Evolutionary conservation across 2,797 vertebrate genomes (phyloP), one percentile per base, ranked within the genome.

Genomic region (Lutjanus argentimaculatus): DNA sequence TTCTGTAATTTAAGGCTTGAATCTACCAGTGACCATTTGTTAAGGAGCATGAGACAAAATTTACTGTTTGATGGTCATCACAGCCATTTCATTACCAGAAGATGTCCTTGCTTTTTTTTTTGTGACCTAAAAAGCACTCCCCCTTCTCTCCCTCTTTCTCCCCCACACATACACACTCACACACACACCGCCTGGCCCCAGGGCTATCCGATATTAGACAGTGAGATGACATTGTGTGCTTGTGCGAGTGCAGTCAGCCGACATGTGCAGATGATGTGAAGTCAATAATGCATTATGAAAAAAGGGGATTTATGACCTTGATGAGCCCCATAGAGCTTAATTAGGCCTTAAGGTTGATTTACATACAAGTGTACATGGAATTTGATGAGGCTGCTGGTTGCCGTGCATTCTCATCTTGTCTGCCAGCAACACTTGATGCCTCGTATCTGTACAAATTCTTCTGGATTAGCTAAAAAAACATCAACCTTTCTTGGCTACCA

Each of bases 281-380:
- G 93, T 95, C 93, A 95, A 94, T 96, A 95, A 91, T 94, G 86
- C 89, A 91, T 93, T 88, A 95, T 96, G 83, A 93, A 93, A 96
- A 95, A 89, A 91, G 79, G 90, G 88, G 88, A 94, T 94, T 93
- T 88, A 94, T 95, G 94, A 95, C 94, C 92, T 96, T 95, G 88
- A 92, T 94, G 92, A 89, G 90, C 81, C 93, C 94, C 90, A 92
- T 93, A 85, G 90, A 91, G 95, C 84, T 91, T 96, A 95, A 95
- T 97, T 95, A 95, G 92, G 92, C 94, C 93, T 93, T 95, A 95
- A 93, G 93, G 94, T 95, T 94, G 91, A 95, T 96, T 94, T 95
- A 92, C 93, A 94, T 95, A 91, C 86, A 87, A 90, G 85, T 88
- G 87, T 86, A 90, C 82, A 85, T 88, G 91, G 84, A 92, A 92